Evolutionary conservation across 1,140 invertebrate genomes (phyloP).

Genomic region (Kradibia gibbosae): DNA sequence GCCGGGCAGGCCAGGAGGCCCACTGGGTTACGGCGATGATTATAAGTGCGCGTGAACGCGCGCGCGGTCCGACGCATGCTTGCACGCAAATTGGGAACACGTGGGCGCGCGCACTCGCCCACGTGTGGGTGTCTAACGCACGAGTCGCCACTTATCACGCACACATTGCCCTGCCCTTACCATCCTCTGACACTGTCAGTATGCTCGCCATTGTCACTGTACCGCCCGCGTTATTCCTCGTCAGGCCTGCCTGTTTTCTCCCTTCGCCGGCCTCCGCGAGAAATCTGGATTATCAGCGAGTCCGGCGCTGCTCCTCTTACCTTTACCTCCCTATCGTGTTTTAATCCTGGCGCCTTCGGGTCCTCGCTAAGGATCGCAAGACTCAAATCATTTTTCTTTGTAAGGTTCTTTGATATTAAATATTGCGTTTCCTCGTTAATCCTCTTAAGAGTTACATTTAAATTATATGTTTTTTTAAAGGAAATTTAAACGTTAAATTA

Average conservation of each 20-base stretch:
- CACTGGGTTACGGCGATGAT: conserved; percentile 22
- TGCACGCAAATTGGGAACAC: not conserved
- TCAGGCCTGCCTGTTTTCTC: not conserved
- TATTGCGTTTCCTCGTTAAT: too few relatives aligned
- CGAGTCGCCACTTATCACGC: too few relatives aligned
- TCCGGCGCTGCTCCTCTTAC: too few relatives aligned
- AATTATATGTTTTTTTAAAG: too few relatives aligned
- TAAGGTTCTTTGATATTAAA: too few relatives aligned
- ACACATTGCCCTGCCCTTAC: too few relatives aligned
- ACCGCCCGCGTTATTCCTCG: conserved; percentile 23
- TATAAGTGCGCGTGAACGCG: conserved; percentile 23
- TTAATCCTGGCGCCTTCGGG: not conserved
- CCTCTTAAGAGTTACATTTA: too few relatives aligned
- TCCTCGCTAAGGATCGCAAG: too few relatives aligned
- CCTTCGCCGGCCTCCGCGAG: not conserved
- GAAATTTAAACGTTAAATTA: too few relatives aligned
- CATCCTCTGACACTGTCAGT: not conserved
- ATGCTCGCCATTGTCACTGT: not conserved
- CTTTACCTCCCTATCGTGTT: not conserved
- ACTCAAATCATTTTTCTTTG: too few relatives aligned
- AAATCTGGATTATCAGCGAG: conserved; percentile 6
- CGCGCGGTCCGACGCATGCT: not conserved
- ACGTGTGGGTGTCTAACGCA: too few relatives aligned
- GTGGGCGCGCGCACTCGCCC: not conserved
- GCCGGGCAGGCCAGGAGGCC: not conserved